Base-by-base conservation (phyloP, 2,888 invertebrate genomes). In the Cephus rjabovi region DNA sequence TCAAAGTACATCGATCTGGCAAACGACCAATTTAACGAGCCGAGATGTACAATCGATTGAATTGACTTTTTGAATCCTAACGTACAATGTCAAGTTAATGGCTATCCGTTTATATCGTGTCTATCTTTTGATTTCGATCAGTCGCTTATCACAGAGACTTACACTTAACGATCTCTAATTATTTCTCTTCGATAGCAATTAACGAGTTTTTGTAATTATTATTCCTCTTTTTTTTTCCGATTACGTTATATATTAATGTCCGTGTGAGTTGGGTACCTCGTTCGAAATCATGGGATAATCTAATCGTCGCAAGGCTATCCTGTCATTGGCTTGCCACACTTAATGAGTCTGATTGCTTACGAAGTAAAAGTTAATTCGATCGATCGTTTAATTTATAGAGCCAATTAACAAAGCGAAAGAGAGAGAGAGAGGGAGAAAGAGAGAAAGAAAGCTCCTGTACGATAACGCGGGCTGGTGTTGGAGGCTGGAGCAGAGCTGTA, bases 401-500 rank as follows among this genome's bases (percentile, higher is more conserved):
- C 56, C 56, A 56, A 56, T 56, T 56, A 56, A 71, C 15, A 30
- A 23, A 71, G 71, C 30, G 71, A 71, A 11, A 71, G 71, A 71
- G 30, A n/a, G n/a, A n/a, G n/a, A 71, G 71, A 70, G 70, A 70
- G 1, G 9, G 70, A 34, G 70, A 23, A 15, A 70, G 70, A n/a
- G 9, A 70, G n/a, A 70, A 15, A 71, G 71, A 23, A 9, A 56
- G 23, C 56, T 23, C 56, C 56, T 56, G 56, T 56, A 23, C 56
- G 56, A 23, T 56, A 56, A 56, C 23, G 56, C 23, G 56, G 56
- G 23, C 23, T 56, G 56, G 56, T 23, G 23, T 23, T 56, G 56
- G 56, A 34, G 37, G 79, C 85, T 85, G 85, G 84, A 86, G 87
- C 84, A 87, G 85, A 86, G 79, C 80, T 84, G 85, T 82, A 84